These are phyloP conservation scores for Australoheros facetus DNA, from an alignment of 2,797 vertebrate genomes.

Conservation along the genomic window DNA sequence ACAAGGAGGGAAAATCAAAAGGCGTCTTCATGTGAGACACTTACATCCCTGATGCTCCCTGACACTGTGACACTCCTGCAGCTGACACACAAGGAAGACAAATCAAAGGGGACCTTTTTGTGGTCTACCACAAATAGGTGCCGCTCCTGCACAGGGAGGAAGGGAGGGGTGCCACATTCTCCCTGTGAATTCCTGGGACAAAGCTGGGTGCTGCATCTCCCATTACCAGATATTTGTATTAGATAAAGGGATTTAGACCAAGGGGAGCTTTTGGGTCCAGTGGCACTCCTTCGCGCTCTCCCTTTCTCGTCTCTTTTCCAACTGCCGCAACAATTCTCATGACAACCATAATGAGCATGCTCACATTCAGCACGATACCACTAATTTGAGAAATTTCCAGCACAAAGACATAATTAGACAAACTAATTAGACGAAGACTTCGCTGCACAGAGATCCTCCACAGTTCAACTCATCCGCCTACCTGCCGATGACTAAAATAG, in stretches of 20 bases:
- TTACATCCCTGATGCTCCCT: conserved; percentile 58
- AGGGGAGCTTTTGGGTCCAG: conserved; percentile 50
- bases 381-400: conserved; percentile 89
- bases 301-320: conserved; percentile 59
- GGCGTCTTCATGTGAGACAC: conserved; percentile 57
- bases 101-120: conserved; percentile 76
- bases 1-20: conserved; percentile 68
- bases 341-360: conserved; percentile 86
- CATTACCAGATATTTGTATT: conserved; percentile 54
- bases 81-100: conserved; percentile 58
- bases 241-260: conserved; percentile 54
- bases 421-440: conserved; percentile 87
- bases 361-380: conserved; percentile 84
- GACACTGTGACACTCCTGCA: conserved; percentile 65
- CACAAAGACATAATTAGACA: conserved; percentile 89
- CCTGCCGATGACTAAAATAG: conserved; percentile 84
- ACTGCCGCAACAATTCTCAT: conserved; percentile 80
- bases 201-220: conserved; percentile 23
- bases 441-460: conserved; percentile 81
- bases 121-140: conserved; percentile 67
- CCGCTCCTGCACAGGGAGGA: conserved; percentile 20
- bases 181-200: conserved; percentile 35
- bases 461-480: conserved; percentile 86
- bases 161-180: conserved; percentile 49
- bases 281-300: conserved; percentile 50